Percentiles rank a stretch among this genome's conserved stretches.
Evolutionary conservation across 1,140 invertebrate species (phyloP).

Genomic region (Oryzaephilus surinamensis): DNA sequence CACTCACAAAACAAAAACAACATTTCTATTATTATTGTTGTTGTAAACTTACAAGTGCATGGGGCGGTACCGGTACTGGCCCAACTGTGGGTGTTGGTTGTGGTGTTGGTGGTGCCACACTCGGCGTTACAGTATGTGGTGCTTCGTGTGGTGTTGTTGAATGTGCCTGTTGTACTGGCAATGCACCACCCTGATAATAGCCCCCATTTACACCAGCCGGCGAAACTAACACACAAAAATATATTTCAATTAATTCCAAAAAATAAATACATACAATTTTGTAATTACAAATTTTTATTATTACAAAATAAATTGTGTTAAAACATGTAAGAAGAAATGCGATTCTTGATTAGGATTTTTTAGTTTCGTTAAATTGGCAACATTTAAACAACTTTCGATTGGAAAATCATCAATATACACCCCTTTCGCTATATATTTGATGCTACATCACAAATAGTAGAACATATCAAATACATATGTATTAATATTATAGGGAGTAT

Average conservation of each 20-base stretch:
- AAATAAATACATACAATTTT: constrained; percentile 3
- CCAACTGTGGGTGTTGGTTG: constrained; percentile 35
- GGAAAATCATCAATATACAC: too few relatives aligned
- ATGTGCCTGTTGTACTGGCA: constrained; percentile 63
- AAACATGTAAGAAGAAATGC: too few relatives aligned
- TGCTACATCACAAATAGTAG: too few relatives aligned
- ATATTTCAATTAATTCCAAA: constrained; percentile 2
- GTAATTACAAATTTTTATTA: neutral
- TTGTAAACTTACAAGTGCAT: constrained; percentile 27
- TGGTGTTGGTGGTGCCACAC: constrained; percentile 39
- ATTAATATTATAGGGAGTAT: too few relatives aligned
- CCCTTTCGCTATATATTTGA: too few relatives aligned
- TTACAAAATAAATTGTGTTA: neutral
- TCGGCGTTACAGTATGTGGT: constrained; percentile 44
- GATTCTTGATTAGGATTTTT: too few relatives aligned
- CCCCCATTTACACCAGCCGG: constrained; percentile 58
- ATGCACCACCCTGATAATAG: constrained; percentile 56
- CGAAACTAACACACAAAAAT: constrained; percentile 29
- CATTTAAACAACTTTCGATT: too few relatives aligned
- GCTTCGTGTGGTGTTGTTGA: constrained; percentile 65
- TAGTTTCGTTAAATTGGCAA: too few relatives aligned
- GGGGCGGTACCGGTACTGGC: constrained; percentile 33
- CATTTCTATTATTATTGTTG: constrained; percentile 13
- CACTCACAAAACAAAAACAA: constrained; percentile 11
- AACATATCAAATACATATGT: too few relatives aligned